Base-by-base conservation (phyloP, 53 echinoderm and acorn worm genomes). In the Antedon mediterranea region DNA sequence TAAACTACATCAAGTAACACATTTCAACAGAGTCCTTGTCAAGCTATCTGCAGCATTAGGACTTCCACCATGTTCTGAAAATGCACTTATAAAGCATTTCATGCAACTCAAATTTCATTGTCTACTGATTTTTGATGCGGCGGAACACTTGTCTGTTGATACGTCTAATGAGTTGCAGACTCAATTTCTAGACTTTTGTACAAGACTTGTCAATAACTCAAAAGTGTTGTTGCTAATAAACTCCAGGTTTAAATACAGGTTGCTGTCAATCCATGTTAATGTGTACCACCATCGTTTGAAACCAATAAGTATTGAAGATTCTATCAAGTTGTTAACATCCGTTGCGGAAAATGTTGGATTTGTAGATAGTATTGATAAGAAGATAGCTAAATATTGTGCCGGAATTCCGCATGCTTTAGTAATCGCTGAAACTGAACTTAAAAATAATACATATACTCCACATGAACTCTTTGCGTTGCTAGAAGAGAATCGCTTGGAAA, bases 371-470 rank as follows among this genome's bases (percentile, higher is more conserved):
- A 28, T 5, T 29, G 34, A 71, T 33, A 28, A 71, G 23, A 76
- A 80, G 34, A 71, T 85, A n/a, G 76, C 76, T 28, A 27, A 71
- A 34, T 72, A 29, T 4, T 85, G 80, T 32, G 80, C 71, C 2
- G 85, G 85, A 0, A 85, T 80, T 30, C 85, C 85, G 9, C 78
- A 75, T 43, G 80, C 80, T 71, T 72, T 85, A 26, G 71, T 43
- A 30, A 71, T 85, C 9, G 79, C 73, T 0, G 80, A 80, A 33
- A 80, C 75, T 4, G 79, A 79, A 15, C 41, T 85, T 34, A 41
- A 80, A 34, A 70, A 85, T 26, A 13, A 71, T 20, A 70, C 28
- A 32, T 28, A 34, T 27, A 32, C 30, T 11, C 71, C 71, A 5
- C 34, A 75, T 0, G 85, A 85, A 20, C 79, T 85, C 31, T 31